Conservation (phyloP, 2,797 vertebrate genomes). For the Amblyopsis hoosieri region DNA sequence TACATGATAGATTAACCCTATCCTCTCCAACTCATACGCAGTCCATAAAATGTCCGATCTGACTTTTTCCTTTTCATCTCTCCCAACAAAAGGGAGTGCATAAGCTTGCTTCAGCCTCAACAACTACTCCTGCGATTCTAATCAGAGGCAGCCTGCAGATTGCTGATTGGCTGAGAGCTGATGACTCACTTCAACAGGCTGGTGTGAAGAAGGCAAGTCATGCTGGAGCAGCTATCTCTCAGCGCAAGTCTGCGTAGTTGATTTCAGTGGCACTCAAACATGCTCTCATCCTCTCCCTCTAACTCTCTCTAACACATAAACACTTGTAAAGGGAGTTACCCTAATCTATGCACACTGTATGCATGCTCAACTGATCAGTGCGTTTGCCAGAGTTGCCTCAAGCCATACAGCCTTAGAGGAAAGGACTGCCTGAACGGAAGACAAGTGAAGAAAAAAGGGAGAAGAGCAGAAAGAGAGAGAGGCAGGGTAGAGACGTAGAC, state of each 20-base stretch:
- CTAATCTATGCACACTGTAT: conserved; percentile 40
- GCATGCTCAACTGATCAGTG: conserved; percentile 20
- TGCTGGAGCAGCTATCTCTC: conserved; percentile 63
- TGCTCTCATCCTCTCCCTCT: conserved; percentile 21
- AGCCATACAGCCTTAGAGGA: conserved; percentile 54
- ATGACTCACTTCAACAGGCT: conserved; percentile 81
- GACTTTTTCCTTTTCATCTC: conserved; percentile 52
- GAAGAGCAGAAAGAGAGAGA: conserved; percentile 5
- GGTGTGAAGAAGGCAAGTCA: conserved; percentile 66
- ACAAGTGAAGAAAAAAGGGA: not conserved
- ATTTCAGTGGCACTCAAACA: conserved; percentile 34
- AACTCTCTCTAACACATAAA: conserved; percentile 39
- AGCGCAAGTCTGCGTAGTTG: conserved; percentile 47
- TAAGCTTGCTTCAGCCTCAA: conserved; percentile 18
- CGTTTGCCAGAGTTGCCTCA: conserved; percentile 37
- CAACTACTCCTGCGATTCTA: conserved; percentile 75
- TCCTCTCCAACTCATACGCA: conserved; percentile 29
- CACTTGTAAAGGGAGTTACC: conserved; percentile 45
- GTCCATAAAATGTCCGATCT: conserved; percentile 23
- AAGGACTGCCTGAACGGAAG: conserved; percentile 43
- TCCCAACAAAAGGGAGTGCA: conserved; percentile 51
- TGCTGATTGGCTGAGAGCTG: conserved; percentile 71
- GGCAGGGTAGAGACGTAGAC: conserved; percentile 3
- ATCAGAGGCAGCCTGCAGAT: conserved; percentile 64
- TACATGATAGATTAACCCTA: not conserved